Evolutionary conservation across 2,113 vertebrate species (phyloP).

Genomic region (Camelus bactrianus): DNA sequence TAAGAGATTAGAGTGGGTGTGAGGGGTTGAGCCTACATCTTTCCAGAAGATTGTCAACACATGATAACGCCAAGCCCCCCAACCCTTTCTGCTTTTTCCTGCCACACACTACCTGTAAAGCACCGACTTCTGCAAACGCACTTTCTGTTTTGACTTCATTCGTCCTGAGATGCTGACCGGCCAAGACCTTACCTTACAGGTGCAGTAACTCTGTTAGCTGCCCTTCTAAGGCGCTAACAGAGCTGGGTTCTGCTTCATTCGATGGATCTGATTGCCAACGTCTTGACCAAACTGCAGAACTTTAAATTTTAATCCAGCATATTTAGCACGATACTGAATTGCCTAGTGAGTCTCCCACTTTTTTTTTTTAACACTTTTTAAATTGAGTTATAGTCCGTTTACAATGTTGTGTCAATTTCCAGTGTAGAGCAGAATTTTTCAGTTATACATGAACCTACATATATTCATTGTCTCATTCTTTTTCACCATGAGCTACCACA

Average conservation of each 20-base stretch:
- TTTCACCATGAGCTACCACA: too few species aligned
- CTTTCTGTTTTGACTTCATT: conserved; percentile 16
- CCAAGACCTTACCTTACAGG: background rate
- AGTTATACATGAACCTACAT: too few species aligned
- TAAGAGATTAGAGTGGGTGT: background rate
- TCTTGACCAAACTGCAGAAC: background rate
- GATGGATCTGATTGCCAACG: background rate
- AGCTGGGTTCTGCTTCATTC: background rate
- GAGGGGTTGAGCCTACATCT: background rate
- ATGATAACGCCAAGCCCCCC: background rate
- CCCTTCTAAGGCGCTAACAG: background rate
- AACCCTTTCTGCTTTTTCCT: background rate
- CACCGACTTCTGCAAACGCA: background rate
- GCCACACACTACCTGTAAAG: background rate
- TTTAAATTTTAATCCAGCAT: conserved; percentile 23
- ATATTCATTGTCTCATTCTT: too few species aligned
- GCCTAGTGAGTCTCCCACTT: conserved; percentile 69
- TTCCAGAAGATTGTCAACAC: background rate
- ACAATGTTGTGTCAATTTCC: too few species aligned
- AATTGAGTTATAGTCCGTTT: too few species aligned
- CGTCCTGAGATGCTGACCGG: background rate
- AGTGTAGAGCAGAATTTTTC: too few species aligned
- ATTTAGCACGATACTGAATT: background rate
- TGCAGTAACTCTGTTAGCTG: background rate
- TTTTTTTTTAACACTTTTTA: too few species aligned